These are phyloP conservation scores for Muscicapa adusta DNA, from an alignment of 2,113 vertebrate species.

Conservation along the genomic window DNA sequence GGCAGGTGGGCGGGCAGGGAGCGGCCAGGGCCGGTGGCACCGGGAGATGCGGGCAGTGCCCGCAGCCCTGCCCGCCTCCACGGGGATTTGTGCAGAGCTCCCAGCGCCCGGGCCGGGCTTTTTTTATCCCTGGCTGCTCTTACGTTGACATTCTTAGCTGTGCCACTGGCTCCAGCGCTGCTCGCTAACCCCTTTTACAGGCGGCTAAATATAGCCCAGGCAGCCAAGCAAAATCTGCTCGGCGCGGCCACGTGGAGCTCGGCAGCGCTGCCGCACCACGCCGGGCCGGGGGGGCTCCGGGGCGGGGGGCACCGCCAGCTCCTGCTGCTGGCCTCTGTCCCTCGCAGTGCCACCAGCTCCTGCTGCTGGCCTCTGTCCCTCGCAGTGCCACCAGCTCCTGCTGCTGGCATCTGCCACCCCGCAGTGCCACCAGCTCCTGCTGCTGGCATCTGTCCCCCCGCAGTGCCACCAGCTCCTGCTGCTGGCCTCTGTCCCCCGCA, in stretches of 20 bases:
- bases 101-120: background rate
- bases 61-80: background rate
- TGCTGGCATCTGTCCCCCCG: too few relatives aligned
- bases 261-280: background rate
- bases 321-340: too few relatives aligned
- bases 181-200: constrained; percentile 61
- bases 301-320: background rate
- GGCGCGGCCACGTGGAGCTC: constrained; percentile 12
- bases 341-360: too few relatives aligned
- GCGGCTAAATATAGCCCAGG: constrained; percentile 63
- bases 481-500: too few relatives aligned
- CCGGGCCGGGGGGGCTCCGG: background rate
- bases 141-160: constrained; percentile 55
- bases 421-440: too few relatives aligned
- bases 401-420: background rate
- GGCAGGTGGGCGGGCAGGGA: rapidly evolving
- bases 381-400: background rate
- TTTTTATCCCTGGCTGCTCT: constrained; percentile 62
- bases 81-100: constrained; percentile 51
- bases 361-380: too few relatives aligned
- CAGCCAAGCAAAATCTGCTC: constrained; percentile 59
- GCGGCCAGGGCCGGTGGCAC: rapidly evolving
- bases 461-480: too few relatives aligned
- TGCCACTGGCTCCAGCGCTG: constrained; percentile 49
- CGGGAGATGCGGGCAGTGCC: background rate